Evolutionary conservation across 2,888 invertebrate species (phyloP).

Genomic region (Mesochorus sp.): DNA sequence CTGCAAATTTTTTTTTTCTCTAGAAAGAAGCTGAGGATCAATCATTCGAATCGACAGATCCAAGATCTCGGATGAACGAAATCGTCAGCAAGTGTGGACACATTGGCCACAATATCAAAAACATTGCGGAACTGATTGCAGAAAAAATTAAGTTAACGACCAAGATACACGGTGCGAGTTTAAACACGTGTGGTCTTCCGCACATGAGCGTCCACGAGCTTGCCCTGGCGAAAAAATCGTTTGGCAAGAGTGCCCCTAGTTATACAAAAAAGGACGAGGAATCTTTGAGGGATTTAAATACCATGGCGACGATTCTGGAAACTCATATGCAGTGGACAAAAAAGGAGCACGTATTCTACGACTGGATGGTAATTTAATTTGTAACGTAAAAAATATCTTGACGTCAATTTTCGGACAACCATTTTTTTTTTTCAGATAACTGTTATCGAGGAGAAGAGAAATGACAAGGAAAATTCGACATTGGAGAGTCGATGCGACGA

Average conservation of each 20-base stretch:
- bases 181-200: conserved; percentile 66
- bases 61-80: conserved; percentile 56
- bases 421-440: conserved; percentile 65
- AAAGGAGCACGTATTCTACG: conserved; percentile 66
- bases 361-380: conserved; percentile 69
- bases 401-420: not conserved
- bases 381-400: not conserved
- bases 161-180: conserved; percentile 70
- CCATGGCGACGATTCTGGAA: conserved; percentile 65
- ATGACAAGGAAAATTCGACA: conserved; percentile 4
- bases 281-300: conserved; percentile 63
- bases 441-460: conserved; percentile 67
- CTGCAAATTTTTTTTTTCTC: not conserved
- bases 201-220: conserved; percentile 70
- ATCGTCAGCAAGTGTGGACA: conserved; percentile 67
- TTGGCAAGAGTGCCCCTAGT: conserved; percentile 22
- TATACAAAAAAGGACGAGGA: conserved; percentile 49
- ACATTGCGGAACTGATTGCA: conserved; percentile 67
- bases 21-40: conserved; percentile 23
- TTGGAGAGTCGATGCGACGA: conserved; percentile 56
- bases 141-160: conserved; percentile 69
- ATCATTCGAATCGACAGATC: not conserved
- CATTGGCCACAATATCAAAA: conserved; percentile 70
- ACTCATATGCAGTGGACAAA: conserved; percentile 67
- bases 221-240: conserved; percentile 66